Evolutionary conservation across 2,888 invertebrate genomes (phyloP).

Genomic region (Oligia fasciuncula): DNA sequence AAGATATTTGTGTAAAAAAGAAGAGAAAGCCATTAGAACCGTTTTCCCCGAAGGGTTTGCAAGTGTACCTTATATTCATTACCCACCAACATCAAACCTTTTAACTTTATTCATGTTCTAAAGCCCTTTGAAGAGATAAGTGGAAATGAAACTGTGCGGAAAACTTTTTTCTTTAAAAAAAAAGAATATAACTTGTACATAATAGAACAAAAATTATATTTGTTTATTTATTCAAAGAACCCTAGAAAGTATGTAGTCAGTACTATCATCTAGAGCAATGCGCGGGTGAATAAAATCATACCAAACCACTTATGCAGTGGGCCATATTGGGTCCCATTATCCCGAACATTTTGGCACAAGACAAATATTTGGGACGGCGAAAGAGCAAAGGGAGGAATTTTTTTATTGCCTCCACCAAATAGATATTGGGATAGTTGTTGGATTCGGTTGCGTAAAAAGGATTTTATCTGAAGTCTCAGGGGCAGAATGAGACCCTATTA

Average conservation of each 20-base stretch:
- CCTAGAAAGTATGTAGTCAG: conserved; percentile 18
- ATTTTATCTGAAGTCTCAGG: conserved; percentile 50
- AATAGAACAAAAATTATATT: conserved; percentile 1
- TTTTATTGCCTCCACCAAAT: conserved; percentile 59
- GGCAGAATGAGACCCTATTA: conserved; percentile 50
- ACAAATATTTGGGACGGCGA: conserved; percentile 47
- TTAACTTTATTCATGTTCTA: neutral
- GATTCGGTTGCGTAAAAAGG: conserved; percentile 51
- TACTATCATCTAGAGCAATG: conserved; percentile 13
- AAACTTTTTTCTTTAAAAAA: neutral
- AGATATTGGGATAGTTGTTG: conserved; percentile 52
- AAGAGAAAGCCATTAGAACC: neutral
- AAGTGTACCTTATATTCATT: neutral
- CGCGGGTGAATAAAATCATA: conserved; percentile 46
- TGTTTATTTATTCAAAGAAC: conserved; percentile 46
- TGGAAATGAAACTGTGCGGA: neutral
- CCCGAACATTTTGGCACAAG: conserved; percentile 46
- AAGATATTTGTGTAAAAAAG: too few species aligned
- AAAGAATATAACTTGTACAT: neutral
- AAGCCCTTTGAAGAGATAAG: neutral
- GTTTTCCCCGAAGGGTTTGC: neutral
- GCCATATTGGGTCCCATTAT: conserved; percentile 38
- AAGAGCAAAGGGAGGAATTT: conserved; percentile 52
- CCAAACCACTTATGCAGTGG: conserved; percentile 44
- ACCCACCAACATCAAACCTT: neutral